phyloP scores from a whole-genome alignment of 2,113 vertebrate genomes.

The Nyctibius bracteatus region DNA sequence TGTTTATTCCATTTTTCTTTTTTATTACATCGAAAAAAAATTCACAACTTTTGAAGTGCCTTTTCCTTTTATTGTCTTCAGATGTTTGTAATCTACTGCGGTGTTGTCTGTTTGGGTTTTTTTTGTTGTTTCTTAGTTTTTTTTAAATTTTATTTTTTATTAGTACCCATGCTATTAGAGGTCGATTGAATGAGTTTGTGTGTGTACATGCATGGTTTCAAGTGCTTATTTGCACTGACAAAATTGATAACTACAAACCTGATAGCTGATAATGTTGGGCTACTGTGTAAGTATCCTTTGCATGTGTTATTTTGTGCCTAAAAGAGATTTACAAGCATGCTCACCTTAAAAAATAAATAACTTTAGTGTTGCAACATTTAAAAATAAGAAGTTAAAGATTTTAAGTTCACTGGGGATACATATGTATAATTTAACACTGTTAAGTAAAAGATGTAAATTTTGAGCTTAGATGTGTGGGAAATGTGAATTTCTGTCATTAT shows the following conservation, averaged over 20 bases:
- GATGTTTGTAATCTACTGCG: background rate
- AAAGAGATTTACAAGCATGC: background rate
- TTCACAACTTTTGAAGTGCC: background rate
- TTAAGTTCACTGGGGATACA: background rate
- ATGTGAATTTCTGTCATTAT: background rate
- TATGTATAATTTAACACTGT: background rate
- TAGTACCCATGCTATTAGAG: background rate
- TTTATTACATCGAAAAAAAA: background rate
- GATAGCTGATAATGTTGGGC: background rate
- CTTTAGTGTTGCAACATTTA: background rate
- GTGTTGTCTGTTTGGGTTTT: background rate
- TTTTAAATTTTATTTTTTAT: no score
- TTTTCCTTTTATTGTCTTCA: background rate
- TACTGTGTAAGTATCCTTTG: background rate
- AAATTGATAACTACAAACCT: background rate
- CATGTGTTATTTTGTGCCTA: background rate
- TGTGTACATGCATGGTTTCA: background rate
- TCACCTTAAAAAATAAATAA: background rate
- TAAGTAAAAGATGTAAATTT: background rate
- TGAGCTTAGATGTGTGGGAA: background rate
- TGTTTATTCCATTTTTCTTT: background rate
- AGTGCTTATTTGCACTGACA: background rate
- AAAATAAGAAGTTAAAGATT: background rate
- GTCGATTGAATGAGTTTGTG: background rate
- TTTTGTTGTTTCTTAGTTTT: no score